These are phyloP conservation scores for Bathynomus jamesi DNA, from an alignment of 1,140 invertebrate species.

Conservation along the genomic window DNA sequence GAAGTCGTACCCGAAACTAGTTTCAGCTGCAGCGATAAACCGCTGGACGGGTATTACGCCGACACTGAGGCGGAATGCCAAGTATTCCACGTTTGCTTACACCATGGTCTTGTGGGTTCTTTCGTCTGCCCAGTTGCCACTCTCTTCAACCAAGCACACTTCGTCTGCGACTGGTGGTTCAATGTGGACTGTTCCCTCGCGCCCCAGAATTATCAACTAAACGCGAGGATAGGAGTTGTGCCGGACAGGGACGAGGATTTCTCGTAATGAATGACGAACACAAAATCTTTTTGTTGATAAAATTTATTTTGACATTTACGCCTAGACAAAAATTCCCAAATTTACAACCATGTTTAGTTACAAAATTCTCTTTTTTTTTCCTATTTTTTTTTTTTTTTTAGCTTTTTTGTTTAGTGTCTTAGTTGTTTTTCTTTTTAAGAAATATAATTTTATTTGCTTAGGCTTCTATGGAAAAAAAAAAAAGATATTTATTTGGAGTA, in stretches of 20 bases:
- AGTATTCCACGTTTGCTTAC: slow-evolving; percentile 49
- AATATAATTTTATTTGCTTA: too few species aligned
- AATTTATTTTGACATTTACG: too few species aligned
- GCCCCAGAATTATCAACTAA: slow-evolving; percentile 48
- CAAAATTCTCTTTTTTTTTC: too few species aligned
- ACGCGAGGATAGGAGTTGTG: slow-evolving; percentile 40
- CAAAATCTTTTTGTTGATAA: too few species aligned
- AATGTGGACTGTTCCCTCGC: slow-evolving; percentile 63
- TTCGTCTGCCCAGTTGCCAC: slow-evolving; percentile 84
- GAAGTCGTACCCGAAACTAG: slow-evolving; percentile 38
- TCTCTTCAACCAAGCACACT: slow-evolving; percentile 76
- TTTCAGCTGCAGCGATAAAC: slow-evolving; percentile 39
- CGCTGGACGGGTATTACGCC: slow-evolving; percentile 41
- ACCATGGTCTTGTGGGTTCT: slow-evolving; percentile 43
- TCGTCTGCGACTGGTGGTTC: slow-evolving; percentile 88
- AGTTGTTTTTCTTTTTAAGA: too few species aligned
- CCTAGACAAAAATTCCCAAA: too few species aligned
- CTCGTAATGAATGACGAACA: too few species aligned
- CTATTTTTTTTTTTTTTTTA: too few species aligned
- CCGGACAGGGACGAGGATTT: slow-evolving; percentile 28
- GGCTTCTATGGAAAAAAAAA: too few species aligned
- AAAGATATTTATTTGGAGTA: too few species aligned
- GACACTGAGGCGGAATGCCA: slow-evolving; percentile 40
- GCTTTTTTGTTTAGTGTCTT: too few species aligned
- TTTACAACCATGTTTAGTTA: too few species aligned